These are phyloP conservation scores for Ricordea florida DNA, from an alignment of 92 coral and sea anemone genomes.

Conservation along the genomic window DNA sequence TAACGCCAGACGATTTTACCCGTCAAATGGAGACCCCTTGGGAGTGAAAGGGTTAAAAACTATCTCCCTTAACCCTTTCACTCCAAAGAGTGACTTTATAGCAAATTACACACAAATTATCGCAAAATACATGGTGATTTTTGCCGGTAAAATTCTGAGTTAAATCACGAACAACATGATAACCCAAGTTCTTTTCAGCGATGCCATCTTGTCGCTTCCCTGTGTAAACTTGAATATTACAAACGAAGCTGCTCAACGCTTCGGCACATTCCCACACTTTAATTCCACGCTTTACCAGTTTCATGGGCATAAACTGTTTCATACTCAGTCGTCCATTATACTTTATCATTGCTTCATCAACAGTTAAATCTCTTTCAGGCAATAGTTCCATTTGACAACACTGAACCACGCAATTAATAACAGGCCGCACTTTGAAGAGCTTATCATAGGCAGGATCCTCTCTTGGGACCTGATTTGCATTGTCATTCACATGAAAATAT, in stretches of 20 bases:
- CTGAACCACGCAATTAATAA: constrained; percentile 11
- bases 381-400: background rate
- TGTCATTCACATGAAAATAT: constrained; percentile 25
- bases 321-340: background rate
- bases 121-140: constrained; percentile 6
- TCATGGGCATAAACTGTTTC: constrained; percentile 23
- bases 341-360: constrained; percentile 11
- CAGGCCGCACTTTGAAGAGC: constrained; percentile 35
- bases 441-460: constrained; percentile 15
- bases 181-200: constrained; percentile 6
- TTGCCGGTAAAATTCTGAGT: background rate
- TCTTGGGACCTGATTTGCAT: background rate
- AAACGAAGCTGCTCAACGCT: constrained; percentile 13
- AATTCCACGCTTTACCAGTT: background rate
- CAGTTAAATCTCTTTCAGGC: constrained; percentile 1
- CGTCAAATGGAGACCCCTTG: too few species aligned
- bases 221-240: constrained; percentile 19
- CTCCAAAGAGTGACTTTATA: too few species aligned
- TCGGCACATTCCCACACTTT: constrained; percentile 29
- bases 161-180: constrained; percentile 14
- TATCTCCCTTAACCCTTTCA: too few species aligned
- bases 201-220: constrained; percentile 16
- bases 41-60: too few species aligned
- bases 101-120: too few species aligned
- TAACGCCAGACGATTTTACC: too few species aligned